Evolutionary conservation across 2,113 vertebrate species (phyloP), one percentile per base, ranked within the genome.

Genomic region (Nanorana parkeri): DNA sequence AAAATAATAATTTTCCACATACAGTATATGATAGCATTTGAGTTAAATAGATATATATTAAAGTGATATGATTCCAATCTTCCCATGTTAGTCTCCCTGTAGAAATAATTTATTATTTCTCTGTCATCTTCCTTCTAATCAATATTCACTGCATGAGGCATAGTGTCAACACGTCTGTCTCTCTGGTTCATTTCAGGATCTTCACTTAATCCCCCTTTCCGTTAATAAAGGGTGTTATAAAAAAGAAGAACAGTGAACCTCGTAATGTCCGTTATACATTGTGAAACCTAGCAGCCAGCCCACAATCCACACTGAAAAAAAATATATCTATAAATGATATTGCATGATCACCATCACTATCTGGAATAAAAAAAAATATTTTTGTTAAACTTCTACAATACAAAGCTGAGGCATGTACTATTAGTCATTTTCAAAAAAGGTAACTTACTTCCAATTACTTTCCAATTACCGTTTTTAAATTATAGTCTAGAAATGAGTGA

Each of bases 391-490:
- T 67, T 36, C 17, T 29, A 83, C 41, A 76, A 76, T 68, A 72
- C 54, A 64, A 71, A 71, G 69, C 68, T 60, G 68, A 56, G 47
- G 63, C 61, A 80, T 29, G 67, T 74, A 21, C 63, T 47, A 76
- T 83, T 67, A 60, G 72, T 23, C 61, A 66, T 83, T 76, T 68
- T 23, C 28, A 41, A 81, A 73, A 54, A 76, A 67, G 24, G 69
- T 41, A 76, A 64, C 72, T 67, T 24, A 83, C 69, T 58, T 67
- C 21, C 72, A 83, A 83, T 83, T 83, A 83, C 52, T 51, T 58
- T 76, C 72, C 72, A 83, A 68, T 76, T 75, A 83, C 71, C 76
- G 63, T 26, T 83, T 75, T 67, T 60, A 83, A 71, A 21, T 66
- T 68, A 13, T 56, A n/a, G 4, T 68, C 58, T 77, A 51, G 68